A percentile compares a stretch with the other conserved stretches of the same genome.
phyloP scores from a whole-genome alignment of 2,888 invertebrate species.

The Megamerina dolium region DNA sequence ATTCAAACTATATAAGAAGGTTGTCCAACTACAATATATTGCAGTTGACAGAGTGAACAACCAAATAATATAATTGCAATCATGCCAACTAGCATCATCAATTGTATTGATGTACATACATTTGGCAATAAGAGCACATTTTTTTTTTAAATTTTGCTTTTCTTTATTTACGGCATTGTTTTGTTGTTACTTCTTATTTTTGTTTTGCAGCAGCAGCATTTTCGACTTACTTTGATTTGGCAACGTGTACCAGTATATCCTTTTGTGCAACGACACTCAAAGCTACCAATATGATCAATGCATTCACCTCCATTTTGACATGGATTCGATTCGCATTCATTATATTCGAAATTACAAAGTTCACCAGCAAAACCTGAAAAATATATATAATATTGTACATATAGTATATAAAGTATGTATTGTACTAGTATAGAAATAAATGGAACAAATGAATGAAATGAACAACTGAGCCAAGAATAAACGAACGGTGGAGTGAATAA shows the following conservation, averaged over 20 bases:
- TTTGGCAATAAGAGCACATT: background rate
- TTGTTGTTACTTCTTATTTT: background rate
- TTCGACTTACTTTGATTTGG: conserved; percentile 59
- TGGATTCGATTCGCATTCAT: conserved; percentile 71
- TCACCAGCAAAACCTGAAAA: conserved; percentile 63
- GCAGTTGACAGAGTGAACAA: too few species aligned
- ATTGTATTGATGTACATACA: too few species aligned
- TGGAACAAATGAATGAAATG: background rate
- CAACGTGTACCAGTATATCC: conserved; percentile 66
- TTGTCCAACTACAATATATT: too few species aligned
- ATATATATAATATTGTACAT: too few species aligned
- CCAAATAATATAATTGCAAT: too few species aligned
- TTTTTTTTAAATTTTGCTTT: conserved; percentile 1
- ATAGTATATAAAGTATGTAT: too few species aligned
- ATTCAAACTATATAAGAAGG: too few species aligned
- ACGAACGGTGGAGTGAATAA: too few species aligned
- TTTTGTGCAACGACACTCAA: conserved; percentile 61
- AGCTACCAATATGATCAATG: conserved; percentile 65
- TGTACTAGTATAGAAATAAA: background rate
- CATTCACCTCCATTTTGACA: conserved; percentile 70
- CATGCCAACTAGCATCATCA: too few species aligned
- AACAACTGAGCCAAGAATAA: conserved; percentile 4
- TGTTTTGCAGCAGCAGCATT: too few species aligned
- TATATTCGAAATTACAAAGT: conserved; percentile 67
- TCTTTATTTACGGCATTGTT: background rate